Evolutionary conservation across 2,113 vertebrate genomes (phyloP).

Genomic region (Sinocyclocheilus anophthalmus): DNA sequence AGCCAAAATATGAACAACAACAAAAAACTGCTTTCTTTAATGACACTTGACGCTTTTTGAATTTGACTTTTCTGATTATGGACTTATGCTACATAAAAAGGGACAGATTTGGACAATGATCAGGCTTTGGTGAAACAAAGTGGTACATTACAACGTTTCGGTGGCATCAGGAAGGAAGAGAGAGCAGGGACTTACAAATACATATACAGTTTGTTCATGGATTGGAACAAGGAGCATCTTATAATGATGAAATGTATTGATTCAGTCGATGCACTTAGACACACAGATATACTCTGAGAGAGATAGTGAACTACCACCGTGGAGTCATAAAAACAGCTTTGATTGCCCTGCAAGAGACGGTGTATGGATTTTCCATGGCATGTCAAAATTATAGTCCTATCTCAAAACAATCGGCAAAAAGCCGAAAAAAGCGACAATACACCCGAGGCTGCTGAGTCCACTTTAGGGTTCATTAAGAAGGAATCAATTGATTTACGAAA

Average conservation of each 20-base stretch:
- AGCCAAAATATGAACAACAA: neutral
- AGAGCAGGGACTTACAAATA: neutral
- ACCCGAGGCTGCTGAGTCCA: constrained; percentile 67
- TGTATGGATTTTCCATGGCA: constrained; percentile 64
- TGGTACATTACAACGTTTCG: neutral
- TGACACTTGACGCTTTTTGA: neutral
- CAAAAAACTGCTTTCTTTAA: neutral
- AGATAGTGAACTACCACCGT: neutral
- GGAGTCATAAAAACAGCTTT: constrained; percentile 63
- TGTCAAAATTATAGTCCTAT: constrained; percentile 72
- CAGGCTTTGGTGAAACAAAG: neutral
- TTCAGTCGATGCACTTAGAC: constrained; percentile 26
- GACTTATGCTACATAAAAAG: neutral
- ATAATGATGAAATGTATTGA: constrained; percentile 39
- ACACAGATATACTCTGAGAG: constrained; percentile 3
- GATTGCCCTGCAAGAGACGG: constrained; percentile 56
- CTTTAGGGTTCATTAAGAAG: constrained; percentile 65
- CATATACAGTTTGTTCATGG: constrained; percentile 22
- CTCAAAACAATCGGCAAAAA: constrained; percentile 74
- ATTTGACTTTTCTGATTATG: neutral
- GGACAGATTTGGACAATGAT: neutral
- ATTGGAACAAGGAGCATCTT: constrained; percentile 16
- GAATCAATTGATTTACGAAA: constrained; percentile 62
- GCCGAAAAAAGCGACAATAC: constrained; percentile 37
- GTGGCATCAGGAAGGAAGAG: neutral